Conservation (phyloP, 2,888 invertebrate species). For the Drosophila falleni region DNA sequence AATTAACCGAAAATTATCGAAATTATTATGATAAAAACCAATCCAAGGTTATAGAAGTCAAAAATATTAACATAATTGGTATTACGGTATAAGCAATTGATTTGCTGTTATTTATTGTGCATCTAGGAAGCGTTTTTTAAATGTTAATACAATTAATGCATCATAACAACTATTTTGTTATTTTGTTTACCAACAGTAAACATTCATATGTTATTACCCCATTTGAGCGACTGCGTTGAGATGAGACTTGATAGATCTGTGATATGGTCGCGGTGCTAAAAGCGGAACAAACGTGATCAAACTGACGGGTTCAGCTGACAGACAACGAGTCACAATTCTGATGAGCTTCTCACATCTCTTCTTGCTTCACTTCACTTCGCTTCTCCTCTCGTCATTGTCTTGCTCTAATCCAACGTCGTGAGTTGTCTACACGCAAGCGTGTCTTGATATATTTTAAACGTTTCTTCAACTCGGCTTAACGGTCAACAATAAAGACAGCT, state of each 20-base stretch:
- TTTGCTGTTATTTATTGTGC: not conserved
- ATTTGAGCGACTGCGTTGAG: not conserved
- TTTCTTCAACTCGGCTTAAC: slow-evolving; percentile 8
- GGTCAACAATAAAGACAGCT: not conserved
- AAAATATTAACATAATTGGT: slow-evolving; percentile 17
- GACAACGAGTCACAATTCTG: slow-evolving; percentile 6
- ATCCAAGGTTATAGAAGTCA: slow-evolving; percentile 1
- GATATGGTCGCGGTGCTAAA: slow-evolving; percentile 29
- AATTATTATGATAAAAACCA: not conserved
- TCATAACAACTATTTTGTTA: slow-evolving; percentile 13
- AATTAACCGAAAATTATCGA: not conserved
- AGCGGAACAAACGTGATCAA: slow-evolving; percentile 54
- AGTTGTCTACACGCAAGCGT: slow-evolving; percentile 15
- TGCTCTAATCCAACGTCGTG: slow-evolving; percentile 6
- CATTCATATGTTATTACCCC: slow-evolving; percentile 32
- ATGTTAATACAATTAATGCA: slow-evolving; percentile 37
- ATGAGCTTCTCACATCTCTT: not conserved
- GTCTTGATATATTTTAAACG: slow-evolving; percentile 28
- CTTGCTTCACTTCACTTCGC: not conserved
- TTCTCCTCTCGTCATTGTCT: not conserved
- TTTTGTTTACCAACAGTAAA: slow-evolving; percentile 25
- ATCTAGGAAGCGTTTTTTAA: slow-evolving; percentile 44
- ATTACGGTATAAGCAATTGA: slow-evolving; percentile 6
- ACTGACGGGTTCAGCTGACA: slow-evolving; percentile 21
- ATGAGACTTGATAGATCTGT: slow-evolving; percentile 22